Evolutionary conservation across 2,888 invertebrate genomes (phyloP), one percentile per base, ranked within the genome.

Genomic region (Drosophila cognata): DNA sequence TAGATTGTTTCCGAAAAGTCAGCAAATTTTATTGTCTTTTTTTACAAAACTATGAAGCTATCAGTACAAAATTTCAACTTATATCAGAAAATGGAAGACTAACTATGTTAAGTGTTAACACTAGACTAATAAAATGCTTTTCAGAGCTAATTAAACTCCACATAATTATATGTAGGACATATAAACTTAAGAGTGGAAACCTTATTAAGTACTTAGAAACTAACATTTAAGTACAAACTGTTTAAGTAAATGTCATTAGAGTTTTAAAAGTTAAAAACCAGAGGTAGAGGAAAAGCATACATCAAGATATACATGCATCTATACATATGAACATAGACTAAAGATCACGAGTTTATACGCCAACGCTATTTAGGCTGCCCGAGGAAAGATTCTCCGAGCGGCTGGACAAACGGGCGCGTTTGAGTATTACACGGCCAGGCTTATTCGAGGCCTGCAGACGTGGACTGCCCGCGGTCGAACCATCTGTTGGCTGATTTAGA

Each of bases 321-420:
- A 51, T 74, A 43, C 62, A 63, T 46, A 53, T 41, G 61, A 56
- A 62, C 55, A 73, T 74, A 70, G 74, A 79, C 82, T 89, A 87
- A 81, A 87, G 88, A 89, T 90, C 89, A 90, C 86, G 84, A 81
- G 71, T 70, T 88, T 80, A 87, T 7, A 87, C 91, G 61, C 91
- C 87, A 6, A 87, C 85, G 48, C 87, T 87, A 55, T 90, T 87
- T 4, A 87, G 71, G 59, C 87, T 87, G 58, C 88, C 87, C 33
- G 87, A 87, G 2, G 87, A 87, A 1, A 89, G 78, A 53, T 90
- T 87, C 67, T 87, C 91, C 18, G 87, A 87, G 48, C 87, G 91
- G 56, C 91, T 87, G 50, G 91, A 82, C n/a, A 87, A 56, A 7
- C 87, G 88, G 1, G 88, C 57, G 16, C 89, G 89, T 48, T 87